phyloP scores from a whole-genome alignment of 2,888 invertebrate species.

The Nycteola revayana region DNA sequence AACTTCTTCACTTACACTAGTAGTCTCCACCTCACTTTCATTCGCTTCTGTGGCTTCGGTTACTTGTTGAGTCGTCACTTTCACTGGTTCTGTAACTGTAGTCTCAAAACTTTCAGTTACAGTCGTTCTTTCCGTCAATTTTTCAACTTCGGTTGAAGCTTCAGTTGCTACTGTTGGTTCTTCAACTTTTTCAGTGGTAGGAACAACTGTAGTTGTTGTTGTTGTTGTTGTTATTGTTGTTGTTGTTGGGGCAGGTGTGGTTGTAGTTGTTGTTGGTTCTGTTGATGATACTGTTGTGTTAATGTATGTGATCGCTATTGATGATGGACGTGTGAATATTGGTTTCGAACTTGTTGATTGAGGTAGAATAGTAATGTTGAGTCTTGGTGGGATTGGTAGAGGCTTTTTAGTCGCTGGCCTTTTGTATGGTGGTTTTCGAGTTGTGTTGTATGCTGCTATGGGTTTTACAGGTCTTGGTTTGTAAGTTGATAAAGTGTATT shows the following conservation, averaged over 20 bases:
- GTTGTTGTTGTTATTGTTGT: slow-evolving; percentile 38
- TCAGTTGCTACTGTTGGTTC: slow-evolving; percentile 36
- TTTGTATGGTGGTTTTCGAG: slow-evolving; percentile 65
- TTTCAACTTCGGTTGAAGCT: slow-evolving; percentile 29
- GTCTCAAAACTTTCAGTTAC: slow-evolving; percentile 22
- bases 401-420: slow-evolving; percentile 65
- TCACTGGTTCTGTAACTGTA: slow-evolving; percentile 28
- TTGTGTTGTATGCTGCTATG: slow-evolving; percentile 47
- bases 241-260: slow-evolving; percentile 39
- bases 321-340: slow-evolving; percentile 57
- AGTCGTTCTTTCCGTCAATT: slow-evolving; percentile 20
- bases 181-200: slow-evolving; percentile 35
- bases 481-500: slow-evolving; percentile 45
- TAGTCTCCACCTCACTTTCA: slow-evolving; percentile 3
- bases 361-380: slow-evolving; percentile 71
- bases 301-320: slow-evolving; percentile 62
- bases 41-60: slow-evolving; percentile 17
- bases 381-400: slow-evolving; percentile 65
- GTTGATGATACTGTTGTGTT: slow-evolving; percentile 50
- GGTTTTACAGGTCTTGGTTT: slow-evolving; percentile 69
- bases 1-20: slow-evolving; percentile 16
- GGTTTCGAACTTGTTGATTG: slow-evolving; percentile 68
- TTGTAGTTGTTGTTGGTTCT: slow-evolving; percentile 33
- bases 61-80: slow-evolving; percentile 31
- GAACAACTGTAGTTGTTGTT: slow-evolving; percentile 21